phyloP scores from a whole-genome alignment of 2,888 invertebrate species.

The Eupsilia transversa region DNA sequence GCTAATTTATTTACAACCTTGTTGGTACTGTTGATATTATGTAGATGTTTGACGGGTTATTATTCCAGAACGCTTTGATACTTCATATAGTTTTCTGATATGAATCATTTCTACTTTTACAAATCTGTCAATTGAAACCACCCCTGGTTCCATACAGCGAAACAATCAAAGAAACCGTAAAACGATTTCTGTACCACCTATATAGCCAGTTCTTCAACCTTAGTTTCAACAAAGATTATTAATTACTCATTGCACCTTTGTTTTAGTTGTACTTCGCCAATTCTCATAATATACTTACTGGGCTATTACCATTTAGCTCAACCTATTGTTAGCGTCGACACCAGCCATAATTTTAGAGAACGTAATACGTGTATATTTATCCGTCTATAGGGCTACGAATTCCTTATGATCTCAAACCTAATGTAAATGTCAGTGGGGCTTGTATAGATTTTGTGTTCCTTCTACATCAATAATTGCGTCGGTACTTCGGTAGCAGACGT shows the following conservation, averaged over 20 bases:
- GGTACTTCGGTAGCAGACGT: conserved; percentile 74
- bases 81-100: background rate
- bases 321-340: conserved; percentile 59
- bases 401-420: conserved; percentile 63
- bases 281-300: conserved; percentile 61
- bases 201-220: conserved; percentile 22
- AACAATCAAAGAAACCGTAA: conserved; percentile 9
- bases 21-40: conserved; percentile 20
- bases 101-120: background rate
- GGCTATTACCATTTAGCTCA: conserved; percentile 53
- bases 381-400: conserved; percentile 48
- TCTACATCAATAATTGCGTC: conserved; percentile 73
- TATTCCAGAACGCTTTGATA: conserved; percentile 30
- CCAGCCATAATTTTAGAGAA: conserved; percentile 43
- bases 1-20: conserved; percentile 70
- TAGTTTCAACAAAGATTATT: conserved; percentile 38
- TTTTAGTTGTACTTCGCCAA: conserved; percentile 60
- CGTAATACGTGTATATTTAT: conserved; percentile 34
- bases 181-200: background rate
- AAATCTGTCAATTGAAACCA: conserved; percentile 8
- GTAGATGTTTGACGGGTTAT: conserved; percentile 4
- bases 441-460: conserved; percentile 71
- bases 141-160: background rate
- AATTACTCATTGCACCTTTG: conserved; percentile 52
- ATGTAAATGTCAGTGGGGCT: conserved; percentile 66